A percentile compares a stretch with the other conserved stretches of the same genome.
Evolutionary conservation across 1,140 invertebrate genomes (phyloP).

Genomic region (Panulirus ornatus): DNA sequence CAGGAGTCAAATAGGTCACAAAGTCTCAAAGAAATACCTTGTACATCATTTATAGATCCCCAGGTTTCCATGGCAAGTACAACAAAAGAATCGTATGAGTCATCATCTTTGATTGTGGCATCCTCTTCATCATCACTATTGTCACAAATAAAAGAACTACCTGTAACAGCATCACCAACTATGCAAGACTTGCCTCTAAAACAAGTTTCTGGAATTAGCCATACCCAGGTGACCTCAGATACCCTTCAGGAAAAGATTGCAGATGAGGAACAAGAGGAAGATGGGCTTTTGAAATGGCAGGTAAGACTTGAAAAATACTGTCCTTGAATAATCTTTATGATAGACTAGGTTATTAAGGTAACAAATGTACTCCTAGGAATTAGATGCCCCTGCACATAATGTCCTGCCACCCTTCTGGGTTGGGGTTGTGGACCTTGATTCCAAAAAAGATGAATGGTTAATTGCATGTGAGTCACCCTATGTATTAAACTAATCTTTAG

Average conservation of each 20-base stretch:
- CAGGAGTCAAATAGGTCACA: conserved; percentile 6
- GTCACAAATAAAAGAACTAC: conserved; percentile 16
- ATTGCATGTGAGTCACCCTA: too few species aligned
- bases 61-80: neutral
- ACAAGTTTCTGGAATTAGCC: neutral
- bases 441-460: too few species aligned
- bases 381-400: too few species aligned
- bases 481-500: too few species aligned
- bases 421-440: too few species aligned
- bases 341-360: too few species aligned
- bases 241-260: conserved; percentile 7
- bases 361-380: too few species aligned
- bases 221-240: conserved; percentile 1
- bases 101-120: neutral
- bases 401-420: too few species aligned
- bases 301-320: neutral
- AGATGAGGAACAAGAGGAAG: conserved; percentile 47
- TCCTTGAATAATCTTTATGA: too few species aligned
- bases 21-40: conserved; percentile 16
- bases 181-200: conserved; percentile 2
- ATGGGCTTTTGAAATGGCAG: conserved; percentile 57
- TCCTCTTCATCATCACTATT: neutral
- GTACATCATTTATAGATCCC: conserved; percentile 22
- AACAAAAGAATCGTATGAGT: neutral
- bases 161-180: conserved; percentile 2